Evolutionary conservation across 2,888 invertebrate species (phyloP), one percentile per base, ranked within the genome.

Genomic region (Charanyca ferruginea): DNA sequence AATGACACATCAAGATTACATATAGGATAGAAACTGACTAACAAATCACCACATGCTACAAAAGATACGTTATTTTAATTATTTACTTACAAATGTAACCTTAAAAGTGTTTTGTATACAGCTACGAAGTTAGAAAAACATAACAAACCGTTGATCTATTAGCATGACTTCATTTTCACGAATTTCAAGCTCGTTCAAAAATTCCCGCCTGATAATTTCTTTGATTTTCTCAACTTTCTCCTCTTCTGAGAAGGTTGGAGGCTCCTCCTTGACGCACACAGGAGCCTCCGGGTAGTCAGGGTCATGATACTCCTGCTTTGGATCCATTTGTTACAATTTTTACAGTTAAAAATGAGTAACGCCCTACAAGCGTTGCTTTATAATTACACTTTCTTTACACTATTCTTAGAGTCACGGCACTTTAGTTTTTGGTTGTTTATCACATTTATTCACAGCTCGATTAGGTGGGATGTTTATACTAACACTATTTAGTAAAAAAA

Each of bases 101-200:
- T 42, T 22, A 35, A 64, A 65, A 49, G 38, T 35, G 13, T 42
- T 25, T 7, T 9, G 28, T 60, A 22, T 23, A 32, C 44, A 45
- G 47, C 71, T 65, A 77, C 57, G 78, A 74, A 62, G 3, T 25
- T 54, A 79, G 74, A 76, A 58, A 42, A 58, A 77, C 52, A 35
- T 5, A 65, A 94, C 95, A 80, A 97, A 95, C 90, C 97, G 96
- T 70, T 96, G 96, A 85, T 98, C 97, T 66, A 98, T 97, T 57
- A 97, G 92, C 70, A 96, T 94, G 16, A 98, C 93, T 93, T 98
- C 98, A 62, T 96, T 96, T 86, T 98, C 97, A 84, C 98, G 97
- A 1, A 93, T 87, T 53, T 95, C 93, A 13, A 98, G 93, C 89
- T 98, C 98, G 53, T 95, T 96, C 49, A 96, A 94, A 92, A 98